A percentile compares a stretch with the other conserved stretches of the same genome.
Conservation (phyloP, 1,140 invertebrate genomes). For the Scaptomyza pallida region DNA sequence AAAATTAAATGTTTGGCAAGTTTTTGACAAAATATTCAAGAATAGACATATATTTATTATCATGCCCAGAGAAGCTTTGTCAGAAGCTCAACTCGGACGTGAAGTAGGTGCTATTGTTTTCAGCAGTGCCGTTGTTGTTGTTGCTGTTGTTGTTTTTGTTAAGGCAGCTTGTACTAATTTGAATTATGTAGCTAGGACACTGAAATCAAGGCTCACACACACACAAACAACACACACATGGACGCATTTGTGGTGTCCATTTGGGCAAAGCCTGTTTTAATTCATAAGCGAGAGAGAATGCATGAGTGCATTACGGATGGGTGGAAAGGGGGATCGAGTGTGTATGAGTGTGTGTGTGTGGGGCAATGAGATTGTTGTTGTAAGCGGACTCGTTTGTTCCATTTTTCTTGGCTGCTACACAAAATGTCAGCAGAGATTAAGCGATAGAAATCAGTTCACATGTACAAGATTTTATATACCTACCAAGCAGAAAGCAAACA, state of each 20-base stretch:
- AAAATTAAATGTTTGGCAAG: background rate
- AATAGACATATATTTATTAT: background rate
- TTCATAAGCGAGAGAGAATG: slow-evolving; percentile 14
- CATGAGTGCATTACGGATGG: background rate
- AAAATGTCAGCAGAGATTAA: slow-evolving; percentile 80
- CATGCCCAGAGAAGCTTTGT: background rate
- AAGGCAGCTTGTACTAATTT: slow-evolving; percentile 44
- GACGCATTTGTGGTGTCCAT: slow-evolving; percentile 16
- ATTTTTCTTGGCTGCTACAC: slow-evolving; percentile 32
- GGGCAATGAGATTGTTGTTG: slow-evolving; percentile 13
- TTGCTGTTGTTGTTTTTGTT: background rate
- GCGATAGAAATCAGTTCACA: slow-evolving; percentile 66
- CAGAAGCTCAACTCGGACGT: background rate
- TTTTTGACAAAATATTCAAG: background rate
- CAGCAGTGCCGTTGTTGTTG: background rate
- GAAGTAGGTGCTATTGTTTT: slow-evolving; percentile 13
- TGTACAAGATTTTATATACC: slow-evolving; percentile 70
- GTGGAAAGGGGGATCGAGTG: background rate
- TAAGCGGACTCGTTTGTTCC: slow-evolving; percentile 1
- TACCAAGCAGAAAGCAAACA: slow-evolving; percentile 30
- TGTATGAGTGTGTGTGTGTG: background rate
- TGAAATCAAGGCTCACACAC: slow-evolving; percentile 2
- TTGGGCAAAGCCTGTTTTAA: slow-evolving; percentile 22
- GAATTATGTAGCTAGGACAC: slow-evolving; percentile 38
- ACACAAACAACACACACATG: background rate